Evolutionary conservation across 2,797 vertebrate genomes (phyloP).

Genomic region (Sebastes melanostomus): DNA sequence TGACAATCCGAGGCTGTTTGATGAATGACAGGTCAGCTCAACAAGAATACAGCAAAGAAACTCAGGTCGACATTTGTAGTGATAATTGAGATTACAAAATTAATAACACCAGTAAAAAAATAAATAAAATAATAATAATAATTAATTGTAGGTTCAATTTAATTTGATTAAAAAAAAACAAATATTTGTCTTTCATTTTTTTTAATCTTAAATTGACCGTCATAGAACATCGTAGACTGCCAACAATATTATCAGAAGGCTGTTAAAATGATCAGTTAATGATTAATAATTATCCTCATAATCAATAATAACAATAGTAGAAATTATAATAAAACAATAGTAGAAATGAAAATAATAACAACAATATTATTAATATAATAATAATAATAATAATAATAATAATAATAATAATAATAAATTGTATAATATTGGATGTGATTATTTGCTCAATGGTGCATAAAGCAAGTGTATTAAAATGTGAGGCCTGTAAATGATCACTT

Average conservation of each 20-base stretch:
- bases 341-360: not conserved
- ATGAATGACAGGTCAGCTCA: slow-evolving; percentile 43
- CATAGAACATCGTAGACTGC: not conserved
- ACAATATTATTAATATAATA: not conserved
- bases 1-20: slow-evolving; percentile 48
- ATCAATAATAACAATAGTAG: not conserved
- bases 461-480: not conserved
- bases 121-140: not conserved
- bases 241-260: not conserved
- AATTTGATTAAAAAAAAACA: not conserved
- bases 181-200: not conserved
- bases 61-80: not conserved
- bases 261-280: not conserved
- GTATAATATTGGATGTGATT: not conserved
- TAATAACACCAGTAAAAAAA: not conserved
- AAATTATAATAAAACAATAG: not conserved
- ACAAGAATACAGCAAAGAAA: not conserved
- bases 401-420: not conserved
- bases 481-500: not conserved
- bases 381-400: not conserved
- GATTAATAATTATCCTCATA: not conserved
- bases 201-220: not conserved
- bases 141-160: not conserved
- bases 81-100: not conserved
- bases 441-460: not conserved